Conservation (phyloP, 92 coral and sea anemone genomes). For the Muricea muricata region DNA sequence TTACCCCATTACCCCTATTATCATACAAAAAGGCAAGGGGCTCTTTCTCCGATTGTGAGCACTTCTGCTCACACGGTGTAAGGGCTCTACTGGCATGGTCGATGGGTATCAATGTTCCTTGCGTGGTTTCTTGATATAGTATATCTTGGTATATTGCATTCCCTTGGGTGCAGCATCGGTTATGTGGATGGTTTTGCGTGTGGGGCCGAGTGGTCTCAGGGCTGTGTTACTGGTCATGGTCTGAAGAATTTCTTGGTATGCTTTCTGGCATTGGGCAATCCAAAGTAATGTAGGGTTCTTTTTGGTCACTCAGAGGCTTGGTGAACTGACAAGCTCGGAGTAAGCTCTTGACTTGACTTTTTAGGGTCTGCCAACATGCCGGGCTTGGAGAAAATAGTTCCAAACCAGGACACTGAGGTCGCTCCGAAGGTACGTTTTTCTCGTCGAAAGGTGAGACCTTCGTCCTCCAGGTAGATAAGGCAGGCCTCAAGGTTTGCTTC, state of each 20-base stretch:
- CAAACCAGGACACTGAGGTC: conserved; percentile 43
- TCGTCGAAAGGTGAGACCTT: background rate
- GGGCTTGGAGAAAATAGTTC: conserved; percentile 24
- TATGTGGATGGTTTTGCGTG: conserved; percentile 14
- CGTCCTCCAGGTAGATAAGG: conserved; percentile 6
- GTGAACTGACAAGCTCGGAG: conserved; percentile 40
- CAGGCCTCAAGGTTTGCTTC: conserved; percentile 28
- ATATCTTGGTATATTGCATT: conserved; percentile 16
- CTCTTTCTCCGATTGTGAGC: background rate
- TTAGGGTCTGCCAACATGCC: conserved; percentile 37
- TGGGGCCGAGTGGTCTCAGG: conserved; percentile 11
- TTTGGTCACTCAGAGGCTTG: conserved; percentile 11
- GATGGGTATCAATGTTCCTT: background rate
- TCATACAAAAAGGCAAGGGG: background rate
- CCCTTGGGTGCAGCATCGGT: conserved; percentile 17
- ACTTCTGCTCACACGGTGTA: too few species aligned
- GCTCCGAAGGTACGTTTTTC: conserved; percentile 32
- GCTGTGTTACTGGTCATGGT: conserved; percentile 24
- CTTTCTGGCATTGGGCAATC: conserved; percentile 11
- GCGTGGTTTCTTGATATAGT: background rate
- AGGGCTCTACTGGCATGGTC: conserved; percentile 17
- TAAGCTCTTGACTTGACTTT: conserved; percentile 33
- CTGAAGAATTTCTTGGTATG: conserved; percentile 21
- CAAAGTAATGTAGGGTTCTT: background rate
- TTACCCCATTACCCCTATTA: too few species aligned